Evolutionary conservation across 1,140 invertebrate genomes (phyloP).

Genomic region (Nomia melanderi): DNA sequence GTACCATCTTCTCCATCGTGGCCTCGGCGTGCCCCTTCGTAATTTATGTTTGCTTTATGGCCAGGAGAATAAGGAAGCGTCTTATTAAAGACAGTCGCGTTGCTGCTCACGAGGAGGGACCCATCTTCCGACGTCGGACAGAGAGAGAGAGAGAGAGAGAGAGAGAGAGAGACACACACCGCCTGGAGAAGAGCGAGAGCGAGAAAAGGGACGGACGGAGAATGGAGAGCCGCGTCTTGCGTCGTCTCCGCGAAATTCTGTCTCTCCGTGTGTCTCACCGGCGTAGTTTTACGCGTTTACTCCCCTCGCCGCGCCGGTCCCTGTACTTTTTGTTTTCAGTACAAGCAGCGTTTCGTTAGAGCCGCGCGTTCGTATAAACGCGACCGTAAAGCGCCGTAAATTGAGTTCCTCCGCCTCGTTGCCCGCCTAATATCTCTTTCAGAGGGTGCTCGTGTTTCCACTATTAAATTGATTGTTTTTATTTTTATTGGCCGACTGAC

Average conservation of each 20-base stretch:
- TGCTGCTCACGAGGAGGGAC: constrained; percentile 51
- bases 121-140: constrained; percentile 1
- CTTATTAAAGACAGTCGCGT: constrained; percentile 73
- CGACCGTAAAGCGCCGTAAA: constrained; percentile 19
- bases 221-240: no score
- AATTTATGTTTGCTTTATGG: constrained; percentile 77
- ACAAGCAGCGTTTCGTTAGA: constrained; percentile 2
- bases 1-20: constrained; percentile 49
- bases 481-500: background rate
- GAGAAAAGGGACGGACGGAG: no score
- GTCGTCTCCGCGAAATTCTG: constrained; percentile 11
- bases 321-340: constrained; percentile 3
- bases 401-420: background rate
- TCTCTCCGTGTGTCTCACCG: background rate
- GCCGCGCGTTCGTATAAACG: constrained; percentile 29
- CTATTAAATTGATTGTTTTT: background rate
- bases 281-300: constrained; percentile 10
- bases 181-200: no score
- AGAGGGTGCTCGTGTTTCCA: background rate
- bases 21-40: constrained; percentile 67
- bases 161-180: background rate
- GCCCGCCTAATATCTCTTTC: background rate
- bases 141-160: background rate
- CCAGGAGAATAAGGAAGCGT: constrained; percentile 76
- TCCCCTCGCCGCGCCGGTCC: background rate